Base-by-base conservation (phyloP, 2,113 vertebrate species). In the Catharus minimus region DNA sequence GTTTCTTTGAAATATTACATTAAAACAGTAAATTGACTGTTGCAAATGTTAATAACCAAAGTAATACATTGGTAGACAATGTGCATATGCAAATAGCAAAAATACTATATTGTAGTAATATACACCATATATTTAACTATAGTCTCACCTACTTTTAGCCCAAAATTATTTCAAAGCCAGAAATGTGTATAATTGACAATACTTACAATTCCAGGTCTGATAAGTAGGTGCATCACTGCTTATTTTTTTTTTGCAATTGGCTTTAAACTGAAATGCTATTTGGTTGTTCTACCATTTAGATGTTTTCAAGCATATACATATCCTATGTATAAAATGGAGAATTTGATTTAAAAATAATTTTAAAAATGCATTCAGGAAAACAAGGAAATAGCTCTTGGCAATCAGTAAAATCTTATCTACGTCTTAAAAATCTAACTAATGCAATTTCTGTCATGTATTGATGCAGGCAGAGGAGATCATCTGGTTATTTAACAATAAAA, bases 261-360 rank as follows among this genome's bases (percentile, higher is more conserved):
- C 11, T 44, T 66, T 66, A 58, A 50, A 33, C 2, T 50, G 8
- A 83, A 91, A 47, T 24, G 30, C 2, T 66, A 27, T 22, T 50
- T 30, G 22, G 4, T 4, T 77, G 2, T 20, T 83, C 28, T 62
- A 27, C 1, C 3, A 15, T 30, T 56, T 39, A 36, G 18, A 19
- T 3, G 9, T 52, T 89, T 62, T 52, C 17, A 78, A 44, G 9
- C 3, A 86, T 81, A 67, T 52, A 41, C 15, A 56, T 18, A 33
- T 53, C 57, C 9, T 36, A 3, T 49, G 5, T 27, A 39, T 14
- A 77, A 71, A n/a, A 57, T 2, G 0, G 3, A 32, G 2, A 55
- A 72, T 89, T 71, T 58, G 1, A 38, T 58, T 33, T 30, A 61
- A 60, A 82, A 67, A n/a, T 20, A 67, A 32, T 13, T 22, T 1